Evolutionary conservation across 2,888 invertebrate genomes (phyloP).

Genomic region (Copidosoma aretas): DNA sequence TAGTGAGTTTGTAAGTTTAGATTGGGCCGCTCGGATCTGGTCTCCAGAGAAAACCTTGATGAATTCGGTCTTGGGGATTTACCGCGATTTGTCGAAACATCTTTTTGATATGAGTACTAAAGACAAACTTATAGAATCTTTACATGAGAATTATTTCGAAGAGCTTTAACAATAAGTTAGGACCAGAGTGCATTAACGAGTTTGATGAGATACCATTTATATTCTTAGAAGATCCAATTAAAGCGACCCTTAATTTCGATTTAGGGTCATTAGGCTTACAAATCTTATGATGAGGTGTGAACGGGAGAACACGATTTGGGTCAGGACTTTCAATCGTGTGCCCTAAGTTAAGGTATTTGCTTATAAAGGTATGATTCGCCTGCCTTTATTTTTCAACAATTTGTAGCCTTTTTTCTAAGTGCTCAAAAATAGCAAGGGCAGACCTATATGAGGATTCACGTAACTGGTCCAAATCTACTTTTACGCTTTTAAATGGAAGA

Average conservation of each 20-base stretch:
- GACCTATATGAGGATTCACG: too few species aligned
- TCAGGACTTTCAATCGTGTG: too few species aligned
- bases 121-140: neutral
- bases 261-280: neutral
- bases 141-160: neutral
- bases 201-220: neutral
- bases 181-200: neutral
- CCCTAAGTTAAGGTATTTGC: too few species aligned
- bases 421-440: too few species aligned
- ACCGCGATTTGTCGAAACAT: constrained; percentile 1
- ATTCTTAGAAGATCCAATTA: neutral
- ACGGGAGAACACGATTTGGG: neutral
- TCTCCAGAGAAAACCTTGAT: neutral
- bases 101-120: neutral
- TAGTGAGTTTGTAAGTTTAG: neutral
- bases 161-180: neutral
- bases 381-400: too few species aligned
- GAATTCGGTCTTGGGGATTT: neutral
- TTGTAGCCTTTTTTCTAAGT: too few species aligned
- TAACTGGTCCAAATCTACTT: too few species aligned
- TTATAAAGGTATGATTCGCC: too few species aligned
- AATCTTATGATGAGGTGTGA: neutral
- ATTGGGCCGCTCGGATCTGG: too few species aligned
- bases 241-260: neutral
- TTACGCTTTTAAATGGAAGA: too few species aligned